These are phyloP conservation scores for Tiphia femorata DNA, from an alignment of 2,888 invertebrate genomes.

Conservation along the genomic window DNA sequence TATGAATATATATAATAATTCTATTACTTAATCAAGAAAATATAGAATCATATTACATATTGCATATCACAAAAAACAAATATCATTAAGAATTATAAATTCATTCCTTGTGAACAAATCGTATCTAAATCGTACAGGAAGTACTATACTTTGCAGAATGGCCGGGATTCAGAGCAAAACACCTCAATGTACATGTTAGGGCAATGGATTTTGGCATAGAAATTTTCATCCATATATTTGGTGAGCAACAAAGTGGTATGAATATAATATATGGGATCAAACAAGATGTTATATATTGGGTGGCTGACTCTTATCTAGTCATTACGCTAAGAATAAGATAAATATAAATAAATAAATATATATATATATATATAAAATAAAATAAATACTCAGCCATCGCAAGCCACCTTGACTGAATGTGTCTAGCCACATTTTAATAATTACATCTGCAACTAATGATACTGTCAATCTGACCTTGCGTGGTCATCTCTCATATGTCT, in stretches of 20 bases:
- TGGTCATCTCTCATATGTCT: slow-evolving; percentile 38
- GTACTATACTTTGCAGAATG: slow-evolving; percentile 15
- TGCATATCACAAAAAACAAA: slow-evolving; percentile 36
- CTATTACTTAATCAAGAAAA: slow-evolving; percentile 3
- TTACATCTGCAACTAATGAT: slow-evolving; percentile 41
- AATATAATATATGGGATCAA: slow-evolving; percentile 65
- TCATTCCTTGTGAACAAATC: slow-evolving; percentile 18
- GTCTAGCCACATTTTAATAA: slow-evolving; percentile 55
- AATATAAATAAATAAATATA: slow-evolving; percentile 36
- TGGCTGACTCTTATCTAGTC: slow-evolving; percentile 67
- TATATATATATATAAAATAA: slow-evolving; percentile 22
- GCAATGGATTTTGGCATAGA: slow-evolving; percentile 59
- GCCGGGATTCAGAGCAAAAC: slow-evolving; percentile 15
- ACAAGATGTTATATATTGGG: slow-evolving; percentile 61
- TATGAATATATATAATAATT: slow-evolving; percentile 6
- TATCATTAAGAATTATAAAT: slow-evolving; percentile 23
- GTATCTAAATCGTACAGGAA: slow-evolving; percentile 16
- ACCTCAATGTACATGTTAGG: slow-evolving; percentile 7
- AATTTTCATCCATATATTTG: slow-evolving; percentile 56
- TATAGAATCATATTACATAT: slow-evolving; percentile 31
- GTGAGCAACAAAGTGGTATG: slow-evolving; percentile 48
- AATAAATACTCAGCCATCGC: slow-evolving; percentile 56
- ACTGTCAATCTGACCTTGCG: slow-evolving; percentile 45
- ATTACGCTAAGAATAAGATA: slow-evolving; percentile 59
- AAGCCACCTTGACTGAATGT: slow-evolving; percentile 61